Evolutionary conservation across 2,113 vertebrate species (phyloP), one percentile per base, ranked within the genome.

Genomic region (Melanotaenia duboulayi): DNA sequence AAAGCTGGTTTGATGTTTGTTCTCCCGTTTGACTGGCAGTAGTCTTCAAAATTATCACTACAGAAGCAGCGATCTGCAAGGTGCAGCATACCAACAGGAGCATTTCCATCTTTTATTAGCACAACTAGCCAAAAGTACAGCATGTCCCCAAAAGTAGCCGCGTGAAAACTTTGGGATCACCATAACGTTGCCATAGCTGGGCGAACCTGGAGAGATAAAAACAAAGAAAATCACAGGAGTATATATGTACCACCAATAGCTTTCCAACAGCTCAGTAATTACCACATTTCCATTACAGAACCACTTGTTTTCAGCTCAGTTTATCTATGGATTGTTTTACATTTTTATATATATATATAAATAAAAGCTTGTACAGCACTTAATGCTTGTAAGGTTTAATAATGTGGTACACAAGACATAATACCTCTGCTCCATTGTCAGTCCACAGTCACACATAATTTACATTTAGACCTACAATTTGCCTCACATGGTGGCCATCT

Each of bases 401-500:
- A 10, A 16, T 2, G 48, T 46, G 22, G 23, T 51, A 55, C 24
- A 37, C 48, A 24, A 71, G 62, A 58, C 24, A 51, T 35, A 39
- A 78, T 32, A 16, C 39, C 14, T 63, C 65, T 62, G 51, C 62
- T 54, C 55, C 59, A 62, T 70, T 84, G 70, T 82, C 77, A 83
- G 24, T 69, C 40, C 50, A 11, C 51, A 6, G 40, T 37, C 42
- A 12, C 24, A 25, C 64, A 65, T 65, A 51, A 68, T 25, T 10
- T 28, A 52, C 39, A 42, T 65, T 62, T 55, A 54, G 63, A 58
- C 57, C 37, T 63, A 56, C 59, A 68, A 63, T 89, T 81, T 68
- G 68, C 52, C 74, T 74, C 60, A 9, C 44, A 87, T 42, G 66
- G 75, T 49, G 48, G 87, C 81, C 86, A 84, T 89, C 86, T 90